Evolutionary conservation across 2,113 vertebrate species (phyloP).

Genomic region (Trinectes maculatus): DNA sequence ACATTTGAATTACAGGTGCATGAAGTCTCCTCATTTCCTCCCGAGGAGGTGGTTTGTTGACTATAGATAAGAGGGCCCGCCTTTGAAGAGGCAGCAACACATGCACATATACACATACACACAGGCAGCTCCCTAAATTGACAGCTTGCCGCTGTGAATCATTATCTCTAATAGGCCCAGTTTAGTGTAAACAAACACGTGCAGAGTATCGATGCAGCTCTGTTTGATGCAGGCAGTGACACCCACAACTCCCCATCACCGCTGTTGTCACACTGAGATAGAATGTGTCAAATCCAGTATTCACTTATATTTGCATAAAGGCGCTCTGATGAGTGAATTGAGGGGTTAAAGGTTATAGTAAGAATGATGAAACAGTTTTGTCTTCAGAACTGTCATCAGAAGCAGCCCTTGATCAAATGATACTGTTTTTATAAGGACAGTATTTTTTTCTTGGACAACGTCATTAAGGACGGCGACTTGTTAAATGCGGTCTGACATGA

Average conservation of each 20-base stretch:
- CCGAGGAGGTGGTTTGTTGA: constrained; percentile 67
- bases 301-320: constrained; percentile 55
- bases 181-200: constrained; percentile 76
- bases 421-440: neutral
- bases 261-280: constrained; percentile 31
- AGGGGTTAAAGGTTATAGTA: constrained; percentile 4
- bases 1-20: constrained; percentile 77
- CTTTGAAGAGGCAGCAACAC: constrained; percentile 67
- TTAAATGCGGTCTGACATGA: neutral
- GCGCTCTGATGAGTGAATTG: constrained; percentile 30
- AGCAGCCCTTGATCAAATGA: constrained; percentile 8
- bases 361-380: constrained; percentile 17
- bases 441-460: neutral
- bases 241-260: constrained; percentile 3
- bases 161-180: constrained; percentile 76
- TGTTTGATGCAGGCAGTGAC: constrained; percentile 34
- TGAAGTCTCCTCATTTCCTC: constrained; percentile 60
- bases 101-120: constrained; percentile 16
- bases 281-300: constrained; percentile 36
- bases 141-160: constrained; percentile 69
- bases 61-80: constrained; percentile 66
- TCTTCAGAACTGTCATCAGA: constrained; percentile 8
- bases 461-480: neutral
- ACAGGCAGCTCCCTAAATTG: constrained; percentile 49
- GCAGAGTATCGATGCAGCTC: constrained; percentile 49